A percentile compares a stretch with the other conserved stretches of the same genome.
Evolutionary conservation across 2,888 invertebrate species (phyloP).

Genomic region (Acanthosepion pharaonis): DNA sequence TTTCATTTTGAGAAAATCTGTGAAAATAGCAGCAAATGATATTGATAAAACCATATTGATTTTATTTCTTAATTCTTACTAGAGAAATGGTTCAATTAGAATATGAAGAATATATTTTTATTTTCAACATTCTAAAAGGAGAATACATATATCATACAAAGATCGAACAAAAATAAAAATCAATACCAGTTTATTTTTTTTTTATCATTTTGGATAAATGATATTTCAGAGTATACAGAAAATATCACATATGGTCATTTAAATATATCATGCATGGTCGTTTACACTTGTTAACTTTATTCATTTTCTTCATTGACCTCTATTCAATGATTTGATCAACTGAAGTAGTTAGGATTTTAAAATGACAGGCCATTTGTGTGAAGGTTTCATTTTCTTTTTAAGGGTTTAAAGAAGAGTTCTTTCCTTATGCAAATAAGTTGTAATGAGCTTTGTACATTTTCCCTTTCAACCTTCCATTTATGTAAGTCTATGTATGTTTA

Average conservation of each 20-base stretch:
- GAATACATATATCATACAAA: background rate
- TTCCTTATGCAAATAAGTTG: background rate
- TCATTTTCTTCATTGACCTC: no score
- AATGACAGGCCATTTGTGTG: no score
- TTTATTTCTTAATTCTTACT: background rate
- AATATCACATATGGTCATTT: background rate
- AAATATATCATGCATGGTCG: background rate
- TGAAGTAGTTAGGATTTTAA: no score
- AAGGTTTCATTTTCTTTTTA: no score
- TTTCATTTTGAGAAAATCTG: background rate
- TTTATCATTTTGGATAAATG: background rate
- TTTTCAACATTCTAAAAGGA: background rate
- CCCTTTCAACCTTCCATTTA: background rate
- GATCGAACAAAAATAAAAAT: background rate
- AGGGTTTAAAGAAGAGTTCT: background rate
- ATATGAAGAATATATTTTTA: background rate
- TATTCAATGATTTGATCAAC: no score
- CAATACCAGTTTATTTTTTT: background rate
- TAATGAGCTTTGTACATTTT: background rate
- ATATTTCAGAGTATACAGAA: background rate
- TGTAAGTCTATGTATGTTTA: background rate
- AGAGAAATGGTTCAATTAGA: slow-evolving; percentile 1
- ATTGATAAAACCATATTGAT: background rate
- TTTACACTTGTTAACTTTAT: background rate
- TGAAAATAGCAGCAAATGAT: background rate